Base-by-base conservation (phyloP, 2,888 invertebrate genomes). In the Noctua pronuba region DNA sequence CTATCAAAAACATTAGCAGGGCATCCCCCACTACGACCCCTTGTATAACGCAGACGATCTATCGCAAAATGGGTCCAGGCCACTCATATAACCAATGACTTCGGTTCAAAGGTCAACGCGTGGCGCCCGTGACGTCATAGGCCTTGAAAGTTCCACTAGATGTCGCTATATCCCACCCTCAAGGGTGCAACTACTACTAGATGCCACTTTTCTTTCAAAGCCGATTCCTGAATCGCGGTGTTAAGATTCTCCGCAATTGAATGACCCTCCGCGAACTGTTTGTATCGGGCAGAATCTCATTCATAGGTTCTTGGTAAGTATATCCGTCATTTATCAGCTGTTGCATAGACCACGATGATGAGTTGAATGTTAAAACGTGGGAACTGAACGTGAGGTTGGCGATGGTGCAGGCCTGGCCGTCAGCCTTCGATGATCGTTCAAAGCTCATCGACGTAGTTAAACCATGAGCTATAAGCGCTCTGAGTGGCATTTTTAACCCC, bases 341-440 rank as follows among this genome's bases (percentile, higher is more conserved):
- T 28, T n/a, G 11, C 11, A 35, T 38, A 35, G 21, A 84, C 80
- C 91, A 86, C 88, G 89, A 83, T 89, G 92, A 92, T 67, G 92
- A 91, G 88, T 82, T n/a, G 24, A 49, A 79, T 49, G 21, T 16
- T 24, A 13, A 62, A 89, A 91, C 88, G 89, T 87, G 87, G 86
- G 62, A 77, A 84, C 88, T 81, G 87, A 86, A 82, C 89, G 90
- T 90, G 92, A 92, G 91, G 84, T 75, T 77, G 90, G 90, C 90
- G 80, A 67, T 80, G 84, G 83, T 78, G 67, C 58, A 58, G 11
- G 62, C 6, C 2, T 66, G 71, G 72, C 76, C 83, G 64, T 72
- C 84, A 91, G 91, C 89, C 88, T 75, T 92, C 91, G 90, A 92
- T 92, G 92, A 92, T 89, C 91, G 92, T 90, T 90, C 91, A 78